phyloP scores from a whole-genome alignment of 2,888 invertebrate genomes.

The Chouioia cunea region DNA sequence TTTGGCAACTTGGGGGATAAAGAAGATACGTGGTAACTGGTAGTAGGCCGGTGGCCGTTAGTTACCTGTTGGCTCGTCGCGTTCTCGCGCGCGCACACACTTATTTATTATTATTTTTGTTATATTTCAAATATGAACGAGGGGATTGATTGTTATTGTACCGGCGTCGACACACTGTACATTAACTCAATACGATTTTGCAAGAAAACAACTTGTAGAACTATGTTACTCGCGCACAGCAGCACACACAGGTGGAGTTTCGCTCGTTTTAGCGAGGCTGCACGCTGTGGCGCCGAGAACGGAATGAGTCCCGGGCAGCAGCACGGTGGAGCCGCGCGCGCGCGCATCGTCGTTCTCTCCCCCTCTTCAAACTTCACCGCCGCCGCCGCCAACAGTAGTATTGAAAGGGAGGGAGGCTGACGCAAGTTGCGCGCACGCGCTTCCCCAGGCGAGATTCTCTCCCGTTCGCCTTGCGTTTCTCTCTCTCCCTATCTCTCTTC shows the following conservation, averaged over 20 bases:
- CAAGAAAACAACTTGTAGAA: no score
- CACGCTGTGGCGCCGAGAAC: slow-evolving; percentile 68
- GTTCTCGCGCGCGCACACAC: slow-evolving; percentile 45
- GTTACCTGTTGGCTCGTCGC: slow-evolving; percentile 51
- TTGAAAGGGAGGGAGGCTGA: neutral
- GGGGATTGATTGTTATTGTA: no score
- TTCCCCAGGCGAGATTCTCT: neutral
- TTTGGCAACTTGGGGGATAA: no score
- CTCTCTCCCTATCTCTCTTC: slow-evolving; percentile 49
- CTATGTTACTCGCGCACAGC: neutral
- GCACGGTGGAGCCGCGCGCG: slow-evolving; percentile 57
- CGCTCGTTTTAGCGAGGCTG: slow-evolving; percentile 54
- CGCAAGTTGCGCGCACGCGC: slow-evolving; percentile 11
- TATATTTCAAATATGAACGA: no score
- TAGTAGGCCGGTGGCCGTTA: slow-evolving; percentile 17
- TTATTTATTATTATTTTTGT: neutral
- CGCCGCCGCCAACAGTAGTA: neutral
- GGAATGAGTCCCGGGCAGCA: slow-evolving; percentile 69
- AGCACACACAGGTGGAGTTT: slow-evolving; percentile 23
- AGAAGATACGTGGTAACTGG: no score
- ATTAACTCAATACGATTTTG: no score
- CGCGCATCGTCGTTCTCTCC: slow-evolving; percentile 24
- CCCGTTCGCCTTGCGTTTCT: no score
- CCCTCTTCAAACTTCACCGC: slow-evolving; percentile 6
- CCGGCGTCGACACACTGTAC: no score